Conservation (phyloP, 2,113 vertebrate genomes). For the Paramormyrops kingsleyae region DNA sequence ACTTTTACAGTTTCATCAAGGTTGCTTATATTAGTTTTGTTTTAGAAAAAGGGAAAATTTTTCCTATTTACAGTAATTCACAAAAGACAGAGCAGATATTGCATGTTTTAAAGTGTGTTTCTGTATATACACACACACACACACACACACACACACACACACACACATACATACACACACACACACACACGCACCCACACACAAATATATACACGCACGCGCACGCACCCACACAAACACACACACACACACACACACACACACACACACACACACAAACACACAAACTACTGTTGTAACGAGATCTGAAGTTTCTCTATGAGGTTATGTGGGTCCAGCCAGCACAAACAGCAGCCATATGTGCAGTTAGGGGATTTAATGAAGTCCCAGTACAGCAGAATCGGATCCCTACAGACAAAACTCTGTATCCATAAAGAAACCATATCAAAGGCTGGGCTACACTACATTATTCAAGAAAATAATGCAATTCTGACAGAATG, state of each 20-base stretch:
- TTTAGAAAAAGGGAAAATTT: constrained; percentile 30
- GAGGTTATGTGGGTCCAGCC: constrained; percentile 61
- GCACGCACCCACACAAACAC: constrained; percentile 22
- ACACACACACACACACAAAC: constrained; percentile 46
- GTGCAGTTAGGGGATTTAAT: constrained; percentile 9
- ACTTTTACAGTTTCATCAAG: constrained; percentile 41
- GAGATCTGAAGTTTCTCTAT: constrained; percentile 56
- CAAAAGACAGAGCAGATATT: constrained; percentile 45
- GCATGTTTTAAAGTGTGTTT: constrained; percentile 33
- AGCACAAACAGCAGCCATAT: constrained; percentile 16
- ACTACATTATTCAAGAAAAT: background rate
- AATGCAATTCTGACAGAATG: background rate
- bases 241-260: constrained; percentile 41
- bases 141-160: constrained; percentile 25
- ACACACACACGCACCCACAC: rapidly evolving
- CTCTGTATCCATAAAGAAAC: background rate
- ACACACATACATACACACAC: constrained; percentile 36
- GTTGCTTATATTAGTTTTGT: constrained; percentile 33
- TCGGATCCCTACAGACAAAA: background rate
- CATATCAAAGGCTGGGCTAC: background rate
- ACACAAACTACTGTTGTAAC: constrained; percentile 49
- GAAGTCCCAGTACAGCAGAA: constrained; percentile 14
- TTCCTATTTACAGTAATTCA: constrained; percentile 56
- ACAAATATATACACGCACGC: background rate
- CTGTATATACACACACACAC: constrained; percentile 32